Base-by-base conservation (phyloP, 1,140 invertebrate genomes). In the Procambarus clarkii region DNA sequence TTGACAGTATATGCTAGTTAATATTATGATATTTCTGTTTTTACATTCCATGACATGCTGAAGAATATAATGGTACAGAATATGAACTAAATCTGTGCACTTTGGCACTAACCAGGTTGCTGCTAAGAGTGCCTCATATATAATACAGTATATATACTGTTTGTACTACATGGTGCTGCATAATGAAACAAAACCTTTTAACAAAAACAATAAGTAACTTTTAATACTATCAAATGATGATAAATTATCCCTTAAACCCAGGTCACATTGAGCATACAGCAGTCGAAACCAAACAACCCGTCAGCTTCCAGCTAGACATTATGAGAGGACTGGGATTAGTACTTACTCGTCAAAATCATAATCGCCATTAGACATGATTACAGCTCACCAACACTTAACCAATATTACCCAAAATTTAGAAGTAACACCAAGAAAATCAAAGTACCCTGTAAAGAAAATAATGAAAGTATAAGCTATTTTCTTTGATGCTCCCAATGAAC, bases 301-400 rank as follows among this genome's bases (percentile, higher is more conserved):
- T 3, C 60, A 15, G 60, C 60, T 3, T 64, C 82, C 44, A 69
- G 76, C 34, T 58, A 54, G 50, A n/a, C 34, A 44, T 54, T n/a
- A 79, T 34, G 54, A 34, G 54, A 34, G 54, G 74, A 54, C 50
- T 45, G n/a, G 50, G 2, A 78, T 7, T 87, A 45, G 48, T 87
- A 87, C 86, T 87, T 87, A 87, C 86, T 87, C 86, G 24, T 79
- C 74, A 87, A 44, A 79, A 87, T 58, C 45, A 87, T 78, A 78
- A 87, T 78, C 76, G 54, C 79, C 76, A 78, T 50, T 87, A 87
- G 86, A 87, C 86, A 87, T 87, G 86, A 50, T 64, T 79, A 87
- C 86, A 60, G 86, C 86, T 87, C 76, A 54, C 50, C 46, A 46
- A 79, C 13, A 15, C 13, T 48, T 79, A 21, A 77, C 76, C 54